Evolutionary conservation across 1,140 invertebrate species (phyloP), one percentile per base, ranked within the genome.

Genomic region (Schlechtendalia chinensis): DNA sequence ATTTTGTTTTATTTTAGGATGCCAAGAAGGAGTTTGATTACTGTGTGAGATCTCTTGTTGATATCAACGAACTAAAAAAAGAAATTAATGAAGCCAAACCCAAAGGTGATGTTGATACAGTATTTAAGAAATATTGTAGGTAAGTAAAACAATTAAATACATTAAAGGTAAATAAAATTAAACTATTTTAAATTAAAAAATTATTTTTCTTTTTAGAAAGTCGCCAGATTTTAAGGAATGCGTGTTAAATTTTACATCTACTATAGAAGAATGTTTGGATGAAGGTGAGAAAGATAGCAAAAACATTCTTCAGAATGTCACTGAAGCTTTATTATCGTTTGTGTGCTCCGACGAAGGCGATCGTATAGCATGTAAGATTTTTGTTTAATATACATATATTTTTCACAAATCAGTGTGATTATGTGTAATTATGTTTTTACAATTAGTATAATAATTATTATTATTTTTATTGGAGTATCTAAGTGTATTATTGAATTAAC

Each of bases 321-420:
- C 90, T 0, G 87, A 91, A 10, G 89, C 91, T 12, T 83, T 94
- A 0, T 83, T 91, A 0, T 88, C 90, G 50, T 94, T 94, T 83
- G 86, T 91, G 24, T 94, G 93, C 83, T 89, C 87, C 72, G 93
- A 92, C 82, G 92, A 93, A 82, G 93, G 93, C 8, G 92, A 94
- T 85, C 89, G 92, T 82, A 91, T 94, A 83, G 93, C 93, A 4
- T 87, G 92, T 93, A 86, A 88, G 90, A 89, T 69, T 50, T 50
- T 80, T 82, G 59, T 32, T 84, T 17, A 8, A 58, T 39, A 22
- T 22, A 17, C n/a, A 56, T 56, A 11, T 10, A 3, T 19, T 29
- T 72, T 53, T 10, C 47, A 4, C 12, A 19, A 10, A 50, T 12
- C 22, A 45, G 1, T 32, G 27, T 32, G 1, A 50, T 32, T 4